A percentile compares a stretch with the other conserved stretches of the same genome.
These are phyloP conservation scores for Agrochola litura DNA, from an alignment of 2,888 invertebrate species.

Conservation along the genomic window DNA sequence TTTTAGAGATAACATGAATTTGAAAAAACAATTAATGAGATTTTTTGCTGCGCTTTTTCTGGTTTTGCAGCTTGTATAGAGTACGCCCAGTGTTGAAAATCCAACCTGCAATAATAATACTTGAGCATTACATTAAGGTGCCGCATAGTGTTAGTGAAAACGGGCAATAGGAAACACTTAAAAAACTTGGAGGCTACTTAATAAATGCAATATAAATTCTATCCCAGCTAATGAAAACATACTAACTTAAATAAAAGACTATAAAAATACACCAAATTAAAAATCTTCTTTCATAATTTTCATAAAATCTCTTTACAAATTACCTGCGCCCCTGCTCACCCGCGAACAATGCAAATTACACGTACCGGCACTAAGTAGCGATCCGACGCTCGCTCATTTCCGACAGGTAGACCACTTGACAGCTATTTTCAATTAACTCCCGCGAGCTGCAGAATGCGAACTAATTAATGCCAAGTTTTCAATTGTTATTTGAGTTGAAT, in stretches of 20 bases:
- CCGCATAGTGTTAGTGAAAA: background rate
- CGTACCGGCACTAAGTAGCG: constrained; percentile 66
- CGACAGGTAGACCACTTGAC: constrained; percentile 68
- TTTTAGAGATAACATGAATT: background rate
- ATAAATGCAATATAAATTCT: background rate
- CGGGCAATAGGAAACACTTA: background rate
- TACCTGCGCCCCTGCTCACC: constrained; percentile 26
- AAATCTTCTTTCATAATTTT: background rate
- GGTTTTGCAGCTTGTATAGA: background rate
- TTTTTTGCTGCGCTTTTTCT: background rate
- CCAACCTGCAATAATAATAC: background rate
- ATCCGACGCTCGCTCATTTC: constrained; percentile 65
- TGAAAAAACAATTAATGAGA: background rate
- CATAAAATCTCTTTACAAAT: constrained; percentile 19
- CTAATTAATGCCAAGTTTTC: constrained; percentile 49
- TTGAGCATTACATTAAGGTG: background rate
- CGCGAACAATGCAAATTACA: constrained; percentile 52
- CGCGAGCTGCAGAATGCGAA: constrained; percentile 27
- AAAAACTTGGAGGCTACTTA: background rate
- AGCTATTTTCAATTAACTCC: constrained; percentile 75
- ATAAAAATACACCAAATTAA: background rate
- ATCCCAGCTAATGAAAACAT: background rate
- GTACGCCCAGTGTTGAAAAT: background rate
- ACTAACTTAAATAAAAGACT: background rate
- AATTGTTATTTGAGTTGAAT: constrained; percentile 37